Percentiles rank a stretch among this genome's conserved stretches.
Conservation (phyloP, 2,113 vertebrate species). For the Trachemys scripta region DNA sequence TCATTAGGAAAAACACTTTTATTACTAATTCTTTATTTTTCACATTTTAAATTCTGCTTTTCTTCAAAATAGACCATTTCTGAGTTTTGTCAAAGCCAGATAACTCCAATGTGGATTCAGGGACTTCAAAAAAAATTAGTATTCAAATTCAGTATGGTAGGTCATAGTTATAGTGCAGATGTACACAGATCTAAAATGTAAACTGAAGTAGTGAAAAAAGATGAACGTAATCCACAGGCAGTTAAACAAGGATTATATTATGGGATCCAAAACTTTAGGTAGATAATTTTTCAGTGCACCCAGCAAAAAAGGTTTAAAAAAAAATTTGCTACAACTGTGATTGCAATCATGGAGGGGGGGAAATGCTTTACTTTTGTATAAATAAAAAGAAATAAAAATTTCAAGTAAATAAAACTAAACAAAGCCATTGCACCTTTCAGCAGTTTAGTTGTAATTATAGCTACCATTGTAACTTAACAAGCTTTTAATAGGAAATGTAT, state of each 20-base stretch:
- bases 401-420: background rate
- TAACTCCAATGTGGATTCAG: background rate
- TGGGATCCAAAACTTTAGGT: background rate
- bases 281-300: background rate
- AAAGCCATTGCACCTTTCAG: background rate
- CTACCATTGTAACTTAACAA: background rate
- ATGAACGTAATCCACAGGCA: accelerated
- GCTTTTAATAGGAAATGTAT: background rate
- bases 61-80: background rate
- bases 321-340: background rate
- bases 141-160: conserved; percentile 4
- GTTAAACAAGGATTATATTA: background rate
- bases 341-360: background rate
- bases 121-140: background rate
- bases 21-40: background rate
- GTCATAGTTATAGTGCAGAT: background rate
- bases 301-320: background rate
- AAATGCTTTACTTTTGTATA: background rate
- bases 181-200: background rate
- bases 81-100: background rate
- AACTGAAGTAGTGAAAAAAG: conserved; percentile 1
- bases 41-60: background rate
- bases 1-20: background rate
- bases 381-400: background rate
- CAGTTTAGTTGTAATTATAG: background rate